Conservation (phyloP, 53 echinoderm and acorn worm genomes). For the Paracentrotus lividus region DNA sequence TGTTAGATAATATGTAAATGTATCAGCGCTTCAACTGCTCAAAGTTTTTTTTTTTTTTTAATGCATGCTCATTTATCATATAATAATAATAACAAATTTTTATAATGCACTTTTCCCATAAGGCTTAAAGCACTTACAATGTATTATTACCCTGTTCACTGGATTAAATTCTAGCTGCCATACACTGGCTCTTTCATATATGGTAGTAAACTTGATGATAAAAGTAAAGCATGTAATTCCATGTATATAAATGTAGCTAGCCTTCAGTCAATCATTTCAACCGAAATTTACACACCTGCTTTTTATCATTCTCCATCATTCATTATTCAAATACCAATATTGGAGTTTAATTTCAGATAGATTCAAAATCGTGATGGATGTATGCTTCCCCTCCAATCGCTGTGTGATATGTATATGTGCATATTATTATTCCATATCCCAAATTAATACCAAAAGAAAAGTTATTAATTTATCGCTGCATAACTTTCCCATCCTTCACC, state of each 20-base stretch:
- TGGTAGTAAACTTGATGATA: background rate
- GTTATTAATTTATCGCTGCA: background rate
- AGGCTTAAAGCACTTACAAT: too few species aligned
- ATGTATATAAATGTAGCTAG: too few species aligned
- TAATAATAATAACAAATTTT: too few species aligned
- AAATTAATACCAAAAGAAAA: background rate
- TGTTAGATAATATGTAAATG: too few species aligned
- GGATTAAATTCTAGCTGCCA: too few species aligned
- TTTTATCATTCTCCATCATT: background rate
- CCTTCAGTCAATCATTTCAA: background rate
- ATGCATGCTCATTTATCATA: too few species aligned
- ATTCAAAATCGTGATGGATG: background rate
- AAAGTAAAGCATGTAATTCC: background rate
- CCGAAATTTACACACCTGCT: background rate
- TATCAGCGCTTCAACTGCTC: too few species aligned
- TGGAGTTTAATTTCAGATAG: background rate
- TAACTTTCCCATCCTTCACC: background rate
- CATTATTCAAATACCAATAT: background rate
- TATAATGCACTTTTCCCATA: too few species aligned
- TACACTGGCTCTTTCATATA: too few species aligned
- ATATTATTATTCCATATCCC: background rate
- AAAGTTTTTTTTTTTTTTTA: too few species aligned
- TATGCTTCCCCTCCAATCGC: background rate
- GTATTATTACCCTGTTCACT: too few species aligned
- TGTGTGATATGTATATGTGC: background rate